Percentiles rank a stretch among this genome's conserved stretches.
These are phyloP conservation scores for Allobates femoralis DNA, from an alignment of 2,797 vertebrate species.

Conservation along the genomic window DNA sequence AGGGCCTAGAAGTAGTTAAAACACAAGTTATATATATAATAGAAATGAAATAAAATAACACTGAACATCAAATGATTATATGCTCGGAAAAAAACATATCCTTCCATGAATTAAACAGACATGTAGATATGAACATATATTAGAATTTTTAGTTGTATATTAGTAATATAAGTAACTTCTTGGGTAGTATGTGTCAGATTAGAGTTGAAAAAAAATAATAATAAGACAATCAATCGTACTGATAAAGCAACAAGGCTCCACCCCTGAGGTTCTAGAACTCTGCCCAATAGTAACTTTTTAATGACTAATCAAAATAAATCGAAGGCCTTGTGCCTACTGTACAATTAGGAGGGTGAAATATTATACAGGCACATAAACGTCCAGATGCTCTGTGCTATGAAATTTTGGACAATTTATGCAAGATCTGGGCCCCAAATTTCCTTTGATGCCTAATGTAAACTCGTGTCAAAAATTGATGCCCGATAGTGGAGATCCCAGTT, in stretches of 20 bases:
- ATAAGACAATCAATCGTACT: background rate
- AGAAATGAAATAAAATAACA: conserved; percentile 38
- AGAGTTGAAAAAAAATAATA: background rate
- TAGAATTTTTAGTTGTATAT: background rate
- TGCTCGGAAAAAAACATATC: background rate
- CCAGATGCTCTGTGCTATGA: background rate
- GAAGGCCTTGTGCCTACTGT: background rate
- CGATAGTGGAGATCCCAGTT: background rate
- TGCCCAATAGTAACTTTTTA: background rate
- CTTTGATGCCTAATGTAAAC: background rate
- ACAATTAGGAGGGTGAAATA: background rate
- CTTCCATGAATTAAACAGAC: conserved; percentile 8
- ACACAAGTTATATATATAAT: conserved; percentile 62
- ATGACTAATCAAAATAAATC: background rate
- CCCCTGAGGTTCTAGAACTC: background rate
- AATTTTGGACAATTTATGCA: background rate
- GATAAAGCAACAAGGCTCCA: background rate
- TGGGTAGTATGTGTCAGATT: background rate
- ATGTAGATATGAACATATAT: background rate
- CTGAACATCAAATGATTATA: conserved; percentile 19
- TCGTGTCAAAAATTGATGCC: background rate
- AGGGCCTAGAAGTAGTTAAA: conserved; percentile 81
- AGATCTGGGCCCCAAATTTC: too few relatives aligned
- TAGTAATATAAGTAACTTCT: conserved; percentile 6
- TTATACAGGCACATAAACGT: background rate